Percentiles rank a stretch among this genome's conserved stretches.
Evolutionary conservation across 2,797 vertebrate genomes (phyloP).

Genomic region (Gephyroberyx darwinii): DNA sequence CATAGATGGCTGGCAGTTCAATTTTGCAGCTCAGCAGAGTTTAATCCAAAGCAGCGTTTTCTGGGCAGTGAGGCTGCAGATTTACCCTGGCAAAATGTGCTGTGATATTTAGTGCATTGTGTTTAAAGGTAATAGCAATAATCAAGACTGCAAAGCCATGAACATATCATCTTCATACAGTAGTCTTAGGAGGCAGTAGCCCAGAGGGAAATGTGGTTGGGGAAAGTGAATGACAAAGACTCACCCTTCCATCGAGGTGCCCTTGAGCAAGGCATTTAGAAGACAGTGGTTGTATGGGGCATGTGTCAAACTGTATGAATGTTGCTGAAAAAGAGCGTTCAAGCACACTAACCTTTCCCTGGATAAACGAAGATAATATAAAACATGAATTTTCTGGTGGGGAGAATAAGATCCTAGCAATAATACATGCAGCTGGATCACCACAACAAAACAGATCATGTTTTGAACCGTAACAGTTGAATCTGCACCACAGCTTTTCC

Average conservation of each 20-base stretch:
- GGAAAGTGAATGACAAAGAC: background rate
- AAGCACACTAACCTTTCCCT: background rate
- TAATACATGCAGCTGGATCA: background rate
- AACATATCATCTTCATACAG: background rate
- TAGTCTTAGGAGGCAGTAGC: background rate
- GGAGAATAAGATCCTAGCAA: background rate
- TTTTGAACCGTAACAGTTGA: background rate
- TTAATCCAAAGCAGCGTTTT: conserved; percentile 63
- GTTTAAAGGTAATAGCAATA: conserved; percentile 44
- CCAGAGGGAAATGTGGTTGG: background rate
- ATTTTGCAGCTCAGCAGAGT: conserved; percentile 78
- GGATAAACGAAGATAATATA: background rate
- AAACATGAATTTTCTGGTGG: background rate
- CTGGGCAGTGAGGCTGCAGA: conserved; percentile 38
- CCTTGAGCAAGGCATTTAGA: background rate
- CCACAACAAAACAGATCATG: conserved; percentile 1
- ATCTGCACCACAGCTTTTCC: conserved; percentile 28
- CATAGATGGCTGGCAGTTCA: conserved; percentile 73
- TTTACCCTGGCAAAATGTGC: conserved; percentile 47
- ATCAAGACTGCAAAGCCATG: conserved; percentile 7
- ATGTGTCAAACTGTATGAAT: too few relatives aligned
- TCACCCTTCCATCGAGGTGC: background rate
- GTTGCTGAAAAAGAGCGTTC: background rate
- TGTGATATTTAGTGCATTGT: conserved; percentile 42
- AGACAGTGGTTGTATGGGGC: background rate